A percentile compares a stretch with the other conserved stretches of the same genome.
Evolutionary conservation across 1,140 invertebrate genomes (phyloP).

Genomic region (Drosophila kanapiae): DNA sequence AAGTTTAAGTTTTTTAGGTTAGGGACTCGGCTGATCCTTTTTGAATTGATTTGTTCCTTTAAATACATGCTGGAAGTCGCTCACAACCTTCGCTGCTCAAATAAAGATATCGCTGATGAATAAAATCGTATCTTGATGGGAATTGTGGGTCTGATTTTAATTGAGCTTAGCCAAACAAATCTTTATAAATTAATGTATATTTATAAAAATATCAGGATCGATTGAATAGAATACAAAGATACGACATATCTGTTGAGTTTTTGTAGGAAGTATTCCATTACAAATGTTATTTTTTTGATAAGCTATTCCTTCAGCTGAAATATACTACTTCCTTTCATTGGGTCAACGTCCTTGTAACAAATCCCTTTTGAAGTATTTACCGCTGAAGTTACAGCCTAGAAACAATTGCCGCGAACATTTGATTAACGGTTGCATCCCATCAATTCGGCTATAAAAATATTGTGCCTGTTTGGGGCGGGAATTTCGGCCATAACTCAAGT

Average conservation of each 20-base stretch:
- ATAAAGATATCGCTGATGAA: constrained; percentile 27
- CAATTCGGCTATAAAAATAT: constrained; percentile 56
- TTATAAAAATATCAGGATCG: too few species aligned
- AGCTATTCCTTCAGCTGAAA: too few species aligned
- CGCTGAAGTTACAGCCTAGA: constrained; percentile 13
- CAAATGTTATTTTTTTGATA: too few species aligned
- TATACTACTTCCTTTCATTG: too few species aligned
- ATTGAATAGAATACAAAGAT: too few species aligned
- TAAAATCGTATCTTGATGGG: too few species aligned
- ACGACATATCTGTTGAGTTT: too few species aligned
- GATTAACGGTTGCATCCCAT: constrained; percentile 30
- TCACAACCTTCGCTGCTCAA: neutral
- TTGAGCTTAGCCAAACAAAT: too few species aligned
- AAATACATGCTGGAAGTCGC: neutral
- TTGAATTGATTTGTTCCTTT: neutral
- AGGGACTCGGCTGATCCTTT: constrained; percentile 3
- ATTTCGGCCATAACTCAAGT: constrained; percentile 50
- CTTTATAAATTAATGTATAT: too few species aligned
- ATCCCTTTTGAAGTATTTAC: neutral
- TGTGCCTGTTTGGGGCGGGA: constrained; percentile 23
- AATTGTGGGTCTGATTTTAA: too few species aligned
- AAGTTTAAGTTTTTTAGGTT: constrained; percentile 22
- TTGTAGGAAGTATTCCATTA: too few species aligned
- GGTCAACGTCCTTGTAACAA: neutral
- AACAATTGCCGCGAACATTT: constrained; percentile 47